These are phyloP conservation scores for Patella vulgata DNA, from an alignment of 1,140 invertebrate species.

Conservation along the genomic window DNA sequence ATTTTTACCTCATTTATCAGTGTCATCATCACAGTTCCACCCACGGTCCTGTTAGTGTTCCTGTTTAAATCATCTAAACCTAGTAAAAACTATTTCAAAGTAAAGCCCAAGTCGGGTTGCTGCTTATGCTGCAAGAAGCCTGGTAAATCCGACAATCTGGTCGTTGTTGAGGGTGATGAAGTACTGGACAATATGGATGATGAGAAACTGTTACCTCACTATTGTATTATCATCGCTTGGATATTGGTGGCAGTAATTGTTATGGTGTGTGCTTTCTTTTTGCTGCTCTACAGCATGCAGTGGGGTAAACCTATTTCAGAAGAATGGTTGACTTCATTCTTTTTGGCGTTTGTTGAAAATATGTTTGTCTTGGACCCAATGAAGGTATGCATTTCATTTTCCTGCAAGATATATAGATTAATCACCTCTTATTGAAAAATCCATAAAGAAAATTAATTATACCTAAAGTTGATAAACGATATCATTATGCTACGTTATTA, in stretches of 20 bases:
- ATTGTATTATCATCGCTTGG: slow-evolving; percentile 46
- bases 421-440: not conserved
- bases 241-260: slow-evolving; percentile 32
- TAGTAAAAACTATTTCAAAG: not conserved
- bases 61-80: slow-evolving; percentile 43
- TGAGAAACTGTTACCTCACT: slow-evolving; percentile 40
- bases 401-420: not conserved
- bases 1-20: slow-evolving; percentile 38
- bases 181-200: slow-evolving; percentile 24
- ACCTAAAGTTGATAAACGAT: not conserved
- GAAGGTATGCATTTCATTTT: slow-evolving; percentile 44
- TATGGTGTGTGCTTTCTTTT: slow-evolving; percentile 40
- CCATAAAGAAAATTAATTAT: slow-evolving; percentile 3
- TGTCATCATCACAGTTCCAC: slow-evolving; percentile 35
- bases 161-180: slow-evolving; percentile 26
- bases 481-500: not conserved
- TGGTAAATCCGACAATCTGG: slow-evolving; percentile 7
- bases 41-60: slow-evolving; percentile 36
- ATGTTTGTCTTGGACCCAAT: slow-evolving; percentile 51
- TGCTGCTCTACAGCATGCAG: slow-evolving; percentile 54
- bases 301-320: slow-evolving; percentile 54
- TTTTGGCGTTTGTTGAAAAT: slow-evolving; percentile 52
- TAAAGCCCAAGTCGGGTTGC: slow-evolving; percentile 2
- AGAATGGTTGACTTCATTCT: slow-evolving; percentile 53
- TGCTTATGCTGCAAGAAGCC: slow-evolving; percentile 17